These are phyloP conservation scores for Neocrepidodera transversa DNA, from an alignment of 2,888 invertebrate species.

Conservation along the genomic window DNA sequence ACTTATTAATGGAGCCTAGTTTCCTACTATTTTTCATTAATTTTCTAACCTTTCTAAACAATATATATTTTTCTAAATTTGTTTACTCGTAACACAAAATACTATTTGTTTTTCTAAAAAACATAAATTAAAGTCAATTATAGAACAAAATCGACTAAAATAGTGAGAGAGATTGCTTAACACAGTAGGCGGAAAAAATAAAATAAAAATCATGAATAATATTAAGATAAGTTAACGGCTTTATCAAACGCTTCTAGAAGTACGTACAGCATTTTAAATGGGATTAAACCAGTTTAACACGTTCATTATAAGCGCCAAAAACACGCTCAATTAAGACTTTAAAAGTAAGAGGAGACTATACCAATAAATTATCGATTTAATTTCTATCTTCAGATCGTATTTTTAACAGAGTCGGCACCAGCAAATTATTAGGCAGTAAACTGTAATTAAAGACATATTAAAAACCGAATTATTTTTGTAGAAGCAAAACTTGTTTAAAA, in stretches of 20 bases:
- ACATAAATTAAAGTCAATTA: no score
- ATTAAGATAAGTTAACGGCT: conserved; percentile 17
- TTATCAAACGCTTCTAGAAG: conserved; percentile 10
- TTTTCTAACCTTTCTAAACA: no score
- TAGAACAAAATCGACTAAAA: no score
- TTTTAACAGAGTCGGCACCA: neutral
- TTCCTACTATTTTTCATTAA: no score
- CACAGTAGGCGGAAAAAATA: neutral
- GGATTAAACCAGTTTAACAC: conserved; percentile 33
- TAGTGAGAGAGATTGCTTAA: neutral
- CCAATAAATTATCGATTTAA: conserved; percentile 41
- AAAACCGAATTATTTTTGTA: no score
- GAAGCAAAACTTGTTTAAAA: no score
- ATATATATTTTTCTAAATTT: no score
- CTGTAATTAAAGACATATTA: no score
- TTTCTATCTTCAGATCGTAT: conserved; percentile 17
- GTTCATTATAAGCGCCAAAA: conserved; percentile 32
- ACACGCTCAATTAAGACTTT: conserved; percentile 41
- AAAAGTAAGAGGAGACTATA: conserved; percentile 36
- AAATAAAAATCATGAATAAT: conserved; percentile 8
- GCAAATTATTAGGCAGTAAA: no score
- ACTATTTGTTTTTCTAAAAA: no score
- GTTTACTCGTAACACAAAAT: no score
- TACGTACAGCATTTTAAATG: conserved; percentile 7
- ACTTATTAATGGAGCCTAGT: no score